Base-by-base conservation (phyloP, 1,140 invertebrate species). In the Drosophila elegans region DNA sequence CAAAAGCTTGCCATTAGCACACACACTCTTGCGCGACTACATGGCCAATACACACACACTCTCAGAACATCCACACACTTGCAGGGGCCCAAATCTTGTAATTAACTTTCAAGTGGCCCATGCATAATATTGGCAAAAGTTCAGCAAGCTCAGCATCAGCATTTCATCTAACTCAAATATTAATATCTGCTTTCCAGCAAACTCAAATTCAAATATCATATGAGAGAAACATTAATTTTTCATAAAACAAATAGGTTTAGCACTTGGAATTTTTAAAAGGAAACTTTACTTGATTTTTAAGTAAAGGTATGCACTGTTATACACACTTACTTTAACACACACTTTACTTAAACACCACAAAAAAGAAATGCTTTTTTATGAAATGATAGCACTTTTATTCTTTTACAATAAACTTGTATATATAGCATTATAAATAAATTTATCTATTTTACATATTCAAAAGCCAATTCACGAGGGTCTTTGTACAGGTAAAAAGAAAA, bases 31-130 rank as follows among this genome's bases (percentile, higher is more conserved):
- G 25, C 52, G 13, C 3, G 16, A 16, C 51, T 25, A 27, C 36
- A 39, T 62, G 59, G 59, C 52, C 39, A 41, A 64, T 48, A 57
- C 60, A 66, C 48, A 49, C 44, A 48, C 36, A 53, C 16, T 61
- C 25, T 32, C 36, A n/a, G 4, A n/a, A 34, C 36, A 39, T 16
- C 61, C 36, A 41, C 38, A 62, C 48, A 21, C 48, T 3, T 27
- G 32, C 56, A 34, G 3, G 46, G 44, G 39, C 46, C 45, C 61
- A 54, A 76, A 81, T 78, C 68, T 86, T 81, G 53, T 81, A 81
- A 85, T 85, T 81, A 85, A 80, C 78, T 85, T 86, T 85, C 29
- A 72, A 86, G 82, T 74, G 60, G 78, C 60, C n/a, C 63, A 56
- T 59, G 51, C 59, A 67, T 69, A 71, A 86, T 81, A 78, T 85